Evolutionary conservation across 2,797 vertebrate genomes (phyloP).

Genomic region (Brotula barbata): DNA sequence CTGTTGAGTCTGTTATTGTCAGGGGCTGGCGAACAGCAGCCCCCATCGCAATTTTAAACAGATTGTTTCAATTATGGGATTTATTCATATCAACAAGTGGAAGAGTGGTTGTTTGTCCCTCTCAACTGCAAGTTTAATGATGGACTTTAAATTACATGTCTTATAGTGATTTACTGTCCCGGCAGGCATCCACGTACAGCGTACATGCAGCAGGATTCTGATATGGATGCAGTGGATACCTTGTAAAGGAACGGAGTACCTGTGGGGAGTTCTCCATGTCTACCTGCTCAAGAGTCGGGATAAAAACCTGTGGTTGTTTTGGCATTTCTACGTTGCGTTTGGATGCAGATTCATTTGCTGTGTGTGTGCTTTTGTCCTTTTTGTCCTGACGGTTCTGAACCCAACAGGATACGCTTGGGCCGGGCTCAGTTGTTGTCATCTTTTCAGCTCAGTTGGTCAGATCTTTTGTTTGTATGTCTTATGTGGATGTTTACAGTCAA

Average conservation of each 20-base stretch:
- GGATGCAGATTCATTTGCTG: background rate
- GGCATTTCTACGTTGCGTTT: background rate
- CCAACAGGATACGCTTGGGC: too few relatives aligned
- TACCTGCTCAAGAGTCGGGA: too few relatives aligned
- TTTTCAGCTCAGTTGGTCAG: too few relatives aligned
- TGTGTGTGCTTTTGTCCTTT: background rate
- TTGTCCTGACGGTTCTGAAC: too few relatives aligned
- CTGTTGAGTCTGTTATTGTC: constrained; percentile 69
- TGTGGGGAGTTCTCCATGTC: background rate
- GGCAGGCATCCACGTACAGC: constrained; percentile 9
- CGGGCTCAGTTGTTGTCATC: too few relatives aligned
- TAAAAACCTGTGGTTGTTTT: background rate
- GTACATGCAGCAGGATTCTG: background rate
- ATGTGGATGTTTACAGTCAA: too few relatives aligned
- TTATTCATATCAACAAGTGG: constrained; percentile 68
- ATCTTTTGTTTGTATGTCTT: too few relatives aligned
- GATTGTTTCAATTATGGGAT: constrained; percentile 77
- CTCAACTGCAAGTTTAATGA: constrained; percentile 50
- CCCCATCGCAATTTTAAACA: constrained; percentile 69
- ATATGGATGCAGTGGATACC: constrained; percentile 1
- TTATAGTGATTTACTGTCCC: constrained; percentile 19
- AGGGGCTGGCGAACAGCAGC: constrained; percentile 46
- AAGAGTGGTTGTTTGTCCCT: constrained; percentile 62
- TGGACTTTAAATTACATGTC: constrained; percentile 56
- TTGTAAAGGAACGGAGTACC: too few relatives aligned